Evolutionary conservation across 2,797 vertebrate genomes (phyloP).

Genomic region (Etheostoma perlongum): DNA sequence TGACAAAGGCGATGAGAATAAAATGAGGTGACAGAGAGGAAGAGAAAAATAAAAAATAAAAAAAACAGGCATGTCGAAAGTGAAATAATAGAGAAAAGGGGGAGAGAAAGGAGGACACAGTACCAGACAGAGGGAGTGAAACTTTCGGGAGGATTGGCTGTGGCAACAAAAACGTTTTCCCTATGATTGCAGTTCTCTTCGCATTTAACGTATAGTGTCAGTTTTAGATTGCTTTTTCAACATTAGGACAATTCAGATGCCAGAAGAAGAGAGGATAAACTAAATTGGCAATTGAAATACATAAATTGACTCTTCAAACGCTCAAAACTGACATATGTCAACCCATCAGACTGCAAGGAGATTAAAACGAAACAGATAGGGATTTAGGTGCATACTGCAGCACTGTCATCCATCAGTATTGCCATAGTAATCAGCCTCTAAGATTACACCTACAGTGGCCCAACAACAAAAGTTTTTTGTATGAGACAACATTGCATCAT

Average conservation of each 20-base stretch:
- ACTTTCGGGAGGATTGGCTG: conserved; percentile 54
- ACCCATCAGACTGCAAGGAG: conserved; percentile 53
- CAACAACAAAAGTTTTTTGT: conserved; percentile 6
- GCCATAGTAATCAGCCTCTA: conserved; percentile 21
- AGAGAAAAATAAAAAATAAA: conserved; percentile 33
- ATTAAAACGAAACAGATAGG: conserved; percentile 66
- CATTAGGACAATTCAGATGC: conserved; percentile 64
- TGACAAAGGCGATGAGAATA: conserved; percentile 61
- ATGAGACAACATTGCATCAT: too few relatives aligned
- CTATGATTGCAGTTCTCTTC: conserved; percentile 67
- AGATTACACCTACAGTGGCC: conserved; percentile 24
- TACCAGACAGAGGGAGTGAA: conserved; percentile 39
- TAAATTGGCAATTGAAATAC: conserved; percentile 65
- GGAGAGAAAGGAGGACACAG: conserved; percentile 29
- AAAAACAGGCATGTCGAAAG: conserved; percentile 48
- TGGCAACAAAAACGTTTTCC: conserved; percentile 61
- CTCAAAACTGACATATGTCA: conserved; percentile 63
- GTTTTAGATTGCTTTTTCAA: conserved; percentile 63
- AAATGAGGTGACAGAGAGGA: conserved; percentile 60
- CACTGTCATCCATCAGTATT: conserved; percentile 35
- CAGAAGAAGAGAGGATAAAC: conserved; percentile 46
- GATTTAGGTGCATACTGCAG: conserved; percentile 18
- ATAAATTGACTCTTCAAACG: conserved; percentile 59
- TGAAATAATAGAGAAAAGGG: conserved; percentile 53
- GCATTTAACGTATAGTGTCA: conserved; percentile 74